Evolutionary conservation across 2,113 vertebrate species (phyloP).

Genomic region (Amblyornis subalaris): DNA sequence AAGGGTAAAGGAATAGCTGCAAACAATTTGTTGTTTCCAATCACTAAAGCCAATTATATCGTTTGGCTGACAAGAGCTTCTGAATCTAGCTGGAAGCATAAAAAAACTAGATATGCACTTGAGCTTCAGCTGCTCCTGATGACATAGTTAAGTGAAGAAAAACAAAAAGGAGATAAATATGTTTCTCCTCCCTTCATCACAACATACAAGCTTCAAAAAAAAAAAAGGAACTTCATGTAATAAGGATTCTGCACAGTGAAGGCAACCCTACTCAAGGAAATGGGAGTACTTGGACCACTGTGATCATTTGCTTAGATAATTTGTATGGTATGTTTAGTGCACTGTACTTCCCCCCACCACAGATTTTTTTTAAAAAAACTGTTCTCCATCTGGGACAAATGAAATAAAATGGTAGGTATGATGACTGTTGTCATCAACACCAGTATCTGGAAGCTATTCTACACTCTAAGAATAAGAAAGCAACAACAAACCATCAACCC

Average conservation of each 20-base stretch:
- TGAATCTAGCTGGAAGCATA: background rate
- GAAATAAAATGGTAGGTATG: background rate
- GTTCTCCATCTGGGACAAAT: background rate
- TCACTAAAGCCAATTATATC: background rate
- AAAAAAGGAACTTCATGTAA: background rate
- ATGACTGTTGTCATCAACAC: background rate
- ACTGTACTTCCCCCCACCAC: accelerated
- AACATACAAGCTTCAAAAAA: background rate
- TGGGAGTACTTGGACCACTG: background rate
- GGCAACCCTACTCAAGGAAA: background rate
- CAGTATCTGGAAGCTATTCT: background rate
- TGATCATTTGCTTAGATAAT: background rate
- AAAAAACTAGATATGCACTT: background rate
- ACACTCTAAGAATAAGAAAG: background rate
- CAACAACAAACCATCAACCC: background rate
- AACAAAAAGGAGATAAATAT: background rate
- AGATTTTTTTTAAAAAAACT: background rate
- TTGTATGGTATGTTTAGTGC: background rate
- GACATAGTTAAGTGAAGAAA: background rate
- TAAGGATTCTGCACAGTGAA: background rate
- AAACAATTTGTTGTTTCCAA: background rate
- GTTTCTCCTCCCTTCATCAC: background rate
- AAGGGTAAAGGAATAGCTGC: background rate
- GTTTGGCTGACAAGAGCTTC: background rate
- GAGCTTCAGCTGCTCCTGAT: background rate